Base-by-base conservation (phyloP, 2,888 invertebrate genomes). In the Platycheirus albimanus region DNA sequence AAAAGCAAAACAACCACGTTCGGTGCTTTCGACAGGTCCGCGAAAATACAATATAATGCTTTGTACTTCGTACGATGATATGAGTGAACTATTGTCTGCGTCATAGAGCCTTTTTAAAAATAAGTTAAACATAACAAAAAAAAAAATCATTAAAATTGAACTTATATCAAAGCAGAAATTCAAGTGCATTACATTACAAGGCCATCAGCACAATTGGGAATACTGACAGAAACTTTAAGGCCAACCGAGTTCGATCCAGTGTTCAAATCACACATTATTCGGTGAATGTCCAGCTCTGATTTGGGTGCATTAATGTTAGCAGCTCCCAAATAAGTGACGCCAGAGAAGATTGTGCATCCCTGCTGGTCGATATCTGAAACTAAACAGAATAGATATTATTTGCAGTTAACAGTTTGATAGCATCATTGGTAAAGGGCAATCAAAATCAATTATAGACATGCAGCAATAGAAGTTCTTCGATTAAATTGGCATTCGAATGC, bases 1-100 rank as follows among this genome's bases (percentile, higher is more conserved):
- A 91, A 99, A 99, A 7, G 99, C 99, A 92, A 99, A 99, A 91
- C 99, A 99, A n/a, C 96, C 94, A 0, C 95, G 95, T 87, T 98
- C 98, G 0, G 93, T 92, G 17, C 96, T 95, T 52, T 95, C 95
- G 10, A 94, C 93, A 33, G 95, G 94, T 6, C 99, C 99, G 56
- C 98, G 95, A 6, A 98, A 98, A 91, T 98, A 99, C 92, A 98
- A 98, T 83, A 98, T 93, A 85, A 99, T 98, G 85, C 97, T 94
- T 87, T 97, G 97, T 72, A 99, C 96, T 86, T 97, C 95, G 90
- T 97, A 99, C 3, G 95, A 94, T 0, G 96, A 94, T 85, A 97
- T 96, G 85, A 97, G 95, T 67, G 94, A 92, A 56, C 92, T 93
- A 67, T 87, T 86, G 30, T 97, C 96, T 3, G 96, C 96, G 90